phyloP scores from a whole-genome alignment of 2,797 vertebrate species.

The Prionace glauca region DNA sequence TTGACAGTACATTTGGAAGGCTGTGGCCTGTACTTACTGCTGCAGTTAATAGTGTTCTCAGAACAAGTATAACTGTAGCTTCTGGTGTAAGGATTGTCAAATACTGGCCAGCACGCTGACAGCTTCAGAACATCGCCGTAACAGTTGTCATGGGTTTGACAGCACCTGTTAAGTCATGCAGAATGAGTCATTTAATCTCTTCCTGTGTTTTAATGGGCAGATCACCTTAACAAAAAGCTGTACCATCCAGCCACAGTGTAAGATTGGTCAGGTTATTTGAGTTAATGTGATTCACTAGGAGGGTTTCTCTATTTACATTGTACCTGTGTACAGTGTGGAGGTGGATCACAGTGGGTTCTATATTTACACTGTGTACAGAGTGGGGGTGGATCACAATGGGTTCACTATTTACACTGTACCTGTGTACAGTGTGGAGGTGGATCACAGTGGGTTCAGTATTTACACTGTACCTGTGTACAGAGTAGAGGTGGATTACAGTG shows the following conservation, averaged over 20 bases:
- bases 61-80: constrained; percentile 53
- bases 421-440: too few species aligned
- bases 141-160: constrained; percentile 55
- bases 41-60: constrained; percentile 51
- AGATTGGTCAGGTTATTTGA: not conserved
- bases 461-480: too few species aligned
- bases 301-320: not conserved
- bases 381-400: not conserved
- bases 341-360: too few species aligned
- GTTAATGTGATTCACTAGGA: not conserved
- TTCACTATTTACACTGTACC: too few species aligned
- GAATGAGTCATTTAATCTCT: not conserved
- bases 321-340: not conserved
- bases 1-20: not conserved
- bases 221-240: not conserved
- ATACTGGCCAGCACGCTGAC: constrained; percentile 47
- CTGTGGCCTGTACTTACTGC: constrained; percentile 47
- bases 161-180: constrained; percentile 51
- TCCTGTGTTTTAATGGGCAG: not conserved
- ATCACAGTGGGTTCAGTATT: too few species aligned
- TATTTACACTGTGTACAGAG: too few species aligned
- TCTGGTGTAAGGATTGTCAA: constrained; percentile 53
- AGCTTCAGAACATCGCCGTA: constrained; percentile 44
- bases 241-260: not conserved
- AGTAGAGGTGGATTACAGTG: too few species aligned